These are phyloP conservation scores for Erynnis tages DNA, from an alignment of 2,888 invertebrate genomes.

Conservation along the genomic window DNA sequence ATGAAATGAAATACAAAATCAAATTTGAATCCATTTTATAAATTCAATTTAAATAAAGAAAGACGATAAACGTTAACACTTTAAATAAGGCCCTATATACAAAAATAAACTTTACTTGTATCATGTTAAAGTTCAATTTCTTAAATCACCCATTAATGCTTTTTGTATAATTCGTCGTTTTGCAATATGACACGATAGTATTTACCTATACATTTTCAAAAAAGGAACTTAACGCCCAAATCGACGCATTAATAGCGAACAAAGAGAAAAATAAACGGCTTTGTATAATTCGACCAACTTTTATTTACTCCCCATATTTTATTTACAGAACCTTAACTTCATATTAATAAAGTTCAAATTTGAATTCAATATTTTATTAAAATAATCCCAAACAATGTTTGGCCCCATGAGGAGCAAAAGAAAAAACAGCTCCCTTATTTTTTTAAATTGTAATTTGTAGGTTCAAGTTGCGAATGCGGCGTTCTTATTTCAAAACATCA, in stretches of 20 bases:
- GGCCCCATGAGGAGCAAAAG: constrained; percentile 50
- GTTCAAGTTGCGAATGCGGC: constrained; percentile 78
- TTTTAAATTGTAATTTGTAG: constrained; percentile 80
- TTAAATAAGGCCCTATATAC: no score
- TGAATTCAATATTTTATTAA: background rate
- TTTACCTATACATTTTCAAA: constrained; percentile 81
- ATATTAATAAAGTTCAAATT: constrained; percentile 39
- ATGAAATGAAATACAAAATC: constrained; percentile 7
- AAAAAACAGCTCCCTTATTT: constrained; percentile 68
- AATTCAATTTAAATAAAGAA: constrained; percentile 11
- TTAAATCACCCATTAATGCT: constrained; percentile 42
- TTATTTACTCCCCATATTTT: background rate
- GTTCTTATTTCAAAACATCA: constrained; percentile 80
- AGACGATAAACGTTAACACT: background rate
- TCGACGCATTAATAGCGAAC: constrained; percentile 74
- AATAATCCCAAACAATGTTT: background rate
- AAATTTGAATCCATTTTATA: constrained; percentile 7
- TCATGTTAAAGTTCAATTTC: constrained; percentile 13
- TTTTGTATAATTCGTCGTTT: constrained; percentile 41
- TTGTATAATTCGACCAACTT: constrained; percentile 62
- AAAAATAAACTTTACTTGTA: constrained; percentile 3
- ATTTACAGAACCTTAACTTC: constrained; percentile 20
- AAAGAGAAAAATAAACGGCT: constrained; percentile 80
- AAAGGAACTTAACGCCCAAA: constrained; percentile 80
- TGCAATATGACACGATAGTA: constrained; percentile 71